phyloP scores from a whole-genome alignment of 2,888 invertebrate species.

The Mythimna loreyi region DNA sequence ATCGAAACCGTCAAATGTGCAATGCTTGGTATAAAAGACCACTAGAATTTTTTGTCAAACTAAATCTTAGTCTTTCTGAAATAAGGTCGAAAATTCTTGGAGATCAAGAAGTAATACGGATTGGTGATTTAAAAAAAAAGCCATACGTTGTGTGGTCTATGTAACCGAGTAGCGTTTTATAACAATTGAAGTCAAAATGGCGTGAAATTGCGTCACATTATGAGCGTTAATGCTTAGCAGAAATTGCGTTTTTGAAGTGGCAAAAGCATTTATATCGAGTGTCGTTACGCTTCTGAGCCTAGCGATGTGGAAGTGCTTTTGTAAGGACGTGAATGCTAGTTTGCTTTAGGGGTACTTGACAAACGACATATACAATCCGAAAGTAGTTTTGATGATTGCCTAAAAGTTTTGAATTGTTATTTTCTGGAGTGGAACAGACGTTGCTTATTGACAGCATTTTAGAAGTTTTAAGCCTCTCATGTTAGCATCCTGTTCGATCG shows the following conservation, averaged over 20 bases:
- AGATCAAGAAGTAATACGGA: not conserved
- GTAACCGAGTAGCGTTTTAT: slow-evolving; percentile 79
- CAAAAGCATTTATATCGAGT: slow-evolving; percentile 73
- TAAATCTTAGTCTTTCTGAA: accelerated
- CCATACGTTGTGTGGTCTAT: slow-evolving; percentile 82
- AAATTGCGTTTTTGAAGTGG: slow-evolving; percentile 75
- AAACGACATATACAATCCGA: slow-evolving; percentile 22
- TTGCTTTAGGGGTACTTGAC: slow-evolving; percentile 34
- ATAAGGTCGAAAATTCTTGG: slow-evolving; percentile 30
- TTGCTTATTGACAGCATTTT: not conserved
- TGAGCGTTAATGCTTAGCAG: slow-evolving; percentile 64
- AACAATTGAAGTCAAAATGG: slow-evolving; percentile 79
- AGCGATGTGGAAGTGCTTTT: slow-evolving; percentile 70
- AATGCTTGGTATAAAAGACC: slow-evolving; percentile 41
- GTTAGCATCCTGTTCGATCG: not conserved
- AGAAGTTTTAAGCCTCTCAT: not conserved
- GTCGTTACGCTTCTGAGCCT: slow-evolving; percentile 75
- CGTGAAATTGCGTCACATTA: slow-evolving; percentile 89
- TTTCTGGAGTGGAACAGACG: slow-evolving; percentile 23
- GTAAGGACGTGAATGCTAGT: slow-evolving; percentile 33
- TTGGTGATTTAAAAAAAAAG: slow-evolving; percentile 30
- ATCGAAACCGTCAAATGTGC: slow-evolving; percentile 67
- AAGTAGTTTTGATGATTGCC: slow-evolving; percentile 8
- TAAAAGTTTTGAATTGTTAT: slow-evolving; percentile 1
- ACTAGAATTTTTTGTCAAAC: slow-evolving; percentile 17